Percentiles rank a stretch among this genome's conserved stretches.
phyloP scores from a whole-genome alignment of 2,888 invertebrate genomes.

The Eutolmus rufibarbis region DNA sequence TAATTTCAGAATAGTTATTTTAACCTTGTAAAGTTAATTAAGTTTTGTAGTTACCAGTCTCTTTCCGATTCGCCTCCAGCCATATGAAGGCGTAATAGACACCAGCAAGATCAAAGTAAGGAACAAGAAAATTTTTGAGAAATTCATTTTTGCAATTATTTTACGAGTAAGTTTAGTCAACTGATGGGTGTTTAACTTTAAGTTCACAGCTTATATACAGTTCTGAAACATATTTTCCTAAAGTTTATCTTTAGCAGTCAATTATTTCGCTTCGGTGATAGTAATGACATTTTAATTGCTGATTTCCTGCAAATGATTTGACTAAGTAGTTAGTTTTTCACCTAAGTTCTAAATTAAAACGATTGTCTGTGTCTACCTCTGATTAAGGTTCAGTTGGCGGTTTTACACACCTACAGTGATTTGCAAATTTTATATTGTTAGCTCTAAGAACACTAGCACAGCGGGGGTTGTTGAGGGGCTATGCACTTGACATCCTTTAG shows the following conservation, averaged over 20 bases:
- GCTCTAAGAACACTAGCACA: neutral
- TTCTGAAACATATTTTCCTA: neutral
- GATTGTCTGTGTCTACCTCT: neutral
- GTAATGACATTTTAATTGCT: neutral
- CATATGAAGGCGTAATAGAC: neutral
- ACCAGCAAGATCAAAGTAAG: neutral
- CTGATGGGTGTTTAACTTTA: neutral
- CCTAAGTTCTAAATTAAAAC: neutral
- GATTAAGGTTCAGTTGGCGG: neutral
- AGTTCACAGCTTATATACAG: neutral
- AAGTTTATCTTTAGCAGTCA: neutral
- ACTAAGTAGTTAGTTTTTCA: neutral
- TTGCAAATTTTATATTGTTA: neutral
- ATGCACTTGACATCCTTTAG: neutral
- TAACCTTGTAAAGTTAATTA: neutral
- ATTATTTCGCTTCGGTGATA: neutral
- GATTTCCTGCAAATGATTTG: neutral
- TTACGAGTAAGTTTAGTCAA: neutral
- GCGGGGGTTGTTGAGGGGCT: neutral
- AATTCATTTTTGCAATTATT: neutral
- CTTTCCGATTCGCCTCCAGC: neutral
- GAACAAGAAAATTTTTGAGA: conserved; percentile 1
- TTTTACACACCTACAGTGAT: neutral
- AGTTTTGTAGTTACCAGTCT: neutral
- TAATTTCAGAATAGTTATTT: neutral